Percentiles rank a stretch among this genome's conserved stretches.
phyloP scores from a whole-genome alignment of 2,888 invertebrate species.

The Cephus pulcher region DNA sequence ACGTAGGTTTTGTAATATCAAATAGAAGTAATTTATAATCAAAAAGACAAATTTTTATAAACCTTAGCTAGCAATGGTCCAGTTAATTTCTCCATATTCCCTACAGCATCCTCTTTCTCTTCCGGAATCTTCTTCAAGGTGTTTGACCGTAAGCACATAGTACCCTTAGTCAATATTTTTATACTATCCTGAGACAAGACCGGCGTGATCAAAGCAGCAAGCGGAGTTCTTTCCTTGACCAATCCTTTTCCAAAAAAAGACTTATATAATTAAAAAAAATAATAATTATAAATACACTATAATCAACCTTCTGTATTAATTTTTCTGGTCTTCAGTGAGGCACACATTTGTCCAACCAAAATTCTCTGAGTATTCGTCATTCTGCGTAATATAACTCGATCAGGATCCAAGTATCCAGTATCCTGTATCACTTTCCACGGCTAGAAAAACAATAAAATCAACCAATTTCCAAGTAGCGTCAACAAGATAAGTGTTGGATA shows the following conservation, averaged over 20 bases:
- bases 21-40: neutral
- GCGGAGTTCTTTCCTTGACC: slow-evolving; percentile 44
- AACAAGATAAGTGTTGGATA: neutral
- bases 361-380: slow-evolving; percentile 51
- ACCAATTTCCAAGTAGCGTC: neutral
- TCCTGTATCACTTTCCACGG: slow-evolving; percentile 38
- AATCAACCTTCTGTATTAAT: slow-evolving; percentile 45
- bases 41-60: neutral
- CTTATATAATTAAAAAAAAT: slow-evolving; percentile 7
- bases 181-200: slow-evolving; percentile 45
- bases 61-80: slow-evolving; percentile 21
- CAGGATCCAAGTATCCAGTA: slow-evolving; percentile 33
- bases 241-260: slow-evolving; percentile 31
- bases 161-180: slow-evolving; percentile 40
- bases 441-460: slow-evolving; percentile 12
- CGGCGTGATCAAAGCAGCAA: slow-evolving; percentile 42
- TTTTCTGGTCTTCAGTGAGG: slow-evolving; percentile 42
- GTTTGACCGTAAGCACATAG: slow-evolving; percentile 12
- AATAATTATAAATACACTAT: neutral
- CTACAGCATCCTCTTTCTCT: slow-evolving; percentile 8
- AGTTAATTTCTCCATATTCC: slow-evolving; percentile 11
- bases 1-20: neutral
- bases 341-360: slow-evolving; percentile 47
- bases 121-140: neutral
- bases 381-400: slow-evolving; percentile 43